Percentiles rank a stretch among this genome's conserved stretches.
phyloP scores from a whole-genome alignment of 2,888 invertebrate species.

The Andricus curvator region DNA sequence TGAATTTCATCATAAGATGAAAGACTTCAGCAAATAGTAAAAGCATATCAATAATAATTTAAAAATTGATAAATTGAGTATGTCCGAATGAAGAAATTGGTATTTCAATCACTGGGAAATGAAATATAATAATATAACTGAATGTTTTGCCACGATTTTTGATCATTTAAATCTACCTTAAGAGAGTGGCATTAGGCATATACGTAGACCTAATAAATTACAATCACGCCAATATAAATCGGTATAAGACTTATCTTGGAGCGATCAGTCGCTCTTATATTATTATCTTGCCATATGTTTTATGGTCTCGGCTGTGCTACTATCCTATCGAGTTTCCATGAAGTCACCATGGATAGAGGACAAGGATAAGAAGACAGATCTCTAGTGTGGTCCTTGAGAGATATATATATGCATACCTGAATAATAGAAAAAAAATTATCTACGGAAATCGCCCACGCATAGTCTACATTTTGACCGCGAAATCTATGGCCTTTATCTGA shows the following conservation, averaged over 20 bases:
- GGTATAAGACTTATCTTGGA: conserved; percentile 42
- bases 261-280: conserved; percentile 44
- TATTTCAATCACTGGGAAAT: no score
- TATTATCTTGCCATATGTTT: conserved; percentile 35
- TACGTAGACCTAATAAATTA: conserved; percentile 46
- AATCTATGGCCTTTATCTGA: background rate
- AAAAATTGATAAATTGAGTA: no score
- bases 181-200: conserved; percentile 33
- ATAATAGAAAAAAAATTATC: conserved; percentile 11
- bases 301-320: conserved; percentile 40
- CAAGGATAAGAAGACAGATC: conserved; percentile 52
- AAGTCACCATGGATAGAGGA: conserved; percentile 50
- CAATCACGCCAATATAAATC: conserved; percentile 56
- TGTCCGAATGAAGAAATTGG: no score
- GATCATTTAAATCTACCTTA: conserved; percentile 48
- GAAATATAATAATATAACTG: no score
- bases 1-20: no score
- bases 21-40: no score
- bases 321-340: conserved; percentile 39
- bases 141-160: no score
- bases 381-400: conserved; percentile 10
- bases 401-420: background rate
- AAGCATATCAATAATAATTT: no score
- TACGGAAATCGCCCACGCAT: conserved; percentile 14
- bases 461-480: conserved; percentile 5